These are phyloP conservation scores for Jordanella pulchra DNA, from an alignment of 2,797 vertebrate genomes.

Conservation along the genomic window DNA sequence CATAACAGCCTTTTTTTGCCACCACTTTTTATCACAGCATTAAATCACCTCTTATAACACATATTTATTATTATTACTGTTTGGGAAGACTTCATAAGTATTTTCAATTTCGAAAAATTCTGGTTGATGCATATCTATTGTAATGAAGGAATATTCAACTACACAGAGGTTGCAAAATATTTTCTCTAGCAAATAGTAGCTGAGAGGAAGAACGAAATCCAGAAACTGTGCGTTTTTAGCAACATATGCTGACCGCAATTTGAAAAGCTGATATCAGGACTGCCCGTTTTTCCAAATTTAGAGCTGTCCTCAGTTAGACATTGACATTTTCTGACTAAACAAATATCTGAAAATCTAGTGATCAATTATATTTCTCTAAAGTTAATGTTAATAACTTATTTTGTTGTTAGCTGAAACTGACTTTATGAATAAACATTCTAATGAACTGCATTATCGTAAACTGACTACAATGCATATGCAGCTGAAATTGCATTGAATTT, in stretches of 20 bases:
- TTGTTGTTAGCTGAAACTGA: not conserved
- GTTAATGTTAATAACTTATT: no score
- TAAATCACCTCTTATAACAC: no score
- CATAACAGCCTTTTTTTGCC: no score
- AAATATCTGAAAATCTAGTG: not conserved
- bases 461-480: not conserved
- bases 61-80: no score
- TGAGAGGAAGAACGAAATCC: not conserved
- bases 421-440: not conserved
- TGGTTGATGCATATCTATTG: no score
- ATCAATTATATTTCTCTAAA: not conserved
- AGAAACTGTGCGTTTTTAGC: not conserved
- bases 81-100: no score
- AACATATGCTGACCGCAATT: not conserved
- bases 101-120: no score
- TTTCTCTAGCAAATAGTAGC: not conserved
- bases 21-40: no score
- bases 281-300: not conserved
- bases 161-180: no score
- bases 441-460: not conserved
- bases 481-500: conserved; percentile 4
- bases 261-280: not conserved
- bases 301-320: not conserved
- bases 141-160: no score
- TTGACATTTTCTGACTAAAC: no score